Percentiles rank a stretch among this genome's conserved stretches.
phyloP scores from a whole-genome alignment of 2,888 invertebrate species.

The Drosophila mayaguana region DNA sequence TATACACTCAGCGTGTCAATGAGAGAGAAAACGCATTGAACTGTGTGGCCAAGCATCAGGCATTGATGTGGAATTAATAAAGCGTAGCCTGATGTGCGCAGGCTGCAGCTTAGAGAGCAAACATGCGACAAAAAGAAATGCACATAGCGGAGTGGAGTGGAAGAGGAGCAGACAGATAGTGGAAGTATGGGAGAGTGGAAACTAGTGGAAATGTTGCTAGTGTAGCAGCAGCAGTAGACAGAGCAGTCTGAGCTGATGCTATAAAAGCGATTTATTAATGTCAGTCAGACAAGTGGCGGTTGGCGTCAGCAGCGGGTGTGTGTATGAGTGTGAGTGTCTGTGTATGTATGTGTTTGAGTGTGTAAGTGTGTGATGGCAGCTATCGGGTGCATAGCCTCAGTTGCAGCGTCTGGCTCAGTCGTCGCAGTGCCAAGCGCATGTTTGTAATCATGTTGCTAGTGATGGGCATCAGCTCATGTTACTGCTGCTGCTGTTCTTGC shows the following conservation, averaged over 20 bases:
- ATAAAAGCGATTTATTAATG: conserved; percentile 80
- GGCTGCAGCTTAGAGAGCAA: conserved; percentile 57
- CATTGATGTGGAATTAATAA: conserved; percentile 75
- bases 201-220: conserved; percentile 34
- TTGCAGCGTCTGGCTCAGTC: conserved; percentile 19
- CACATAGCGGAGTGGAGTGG: conserved; percentile 3
- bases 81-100: conserved; percentile 48
- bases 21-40: conserved; percentile 55
- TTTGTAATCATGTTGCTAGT: conserved; percentile 72
- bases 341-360: neutral
- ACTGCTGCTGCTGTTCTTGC: conserved; percentile 32
- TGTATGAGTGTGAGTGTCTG: neutral
- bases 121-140: conserved; percentile 37
- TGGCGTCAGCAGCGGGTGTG: conserved; percentile 45
- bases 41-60: conserved; percentile 56
- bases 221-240: conserved; percentile 47
- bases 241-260: conserved; percentile 59
- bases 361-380: conserved; percentile 9
- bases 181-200: conserved; percentile 12
- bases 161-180: conserved; percentile 8
- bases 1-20: conserved; percentile 1
- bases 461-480: conserved; percentile 69
- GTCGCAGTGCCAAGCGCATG: conserved; percentile 56
- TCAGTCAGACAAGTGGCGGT: conserved; percentile 74
- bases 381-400: conserved; percentile 41